Evolutionary conservation across 2,113 vertebrate genomes (phyloP), one percentile per base, ranked within the genome.

Genomic region (Sula dactylatra): DNA sequence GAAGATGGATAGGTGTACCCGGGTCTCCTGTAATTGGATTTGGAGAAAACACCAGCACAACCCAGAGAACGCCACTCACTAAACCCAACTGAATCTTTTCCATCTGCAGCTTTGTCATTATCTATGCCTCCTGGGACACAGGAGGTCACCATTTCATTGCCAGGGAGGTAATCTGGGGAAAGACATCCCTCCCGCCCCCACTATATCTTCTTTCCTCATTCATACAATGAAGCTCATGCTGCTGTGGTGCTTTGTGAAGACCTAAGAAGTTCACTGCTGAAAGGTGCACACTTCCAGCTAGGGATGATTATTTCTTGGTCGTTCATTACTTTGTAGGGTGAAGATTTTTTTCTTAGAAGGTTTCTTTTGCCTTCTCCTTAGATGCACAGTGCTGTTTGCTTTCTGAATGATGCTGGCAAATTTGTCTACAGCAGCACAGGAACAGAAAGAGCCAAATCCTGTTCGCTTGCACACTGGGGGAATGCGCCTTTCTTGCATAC

Each of bases 161-260:
- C 44, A 55, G n/a, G 11, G 47, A 85, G 42, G 62, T 29, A 27
- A 76, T 76, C 0, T 88, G 40, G 70, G 69, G 16, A 9, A 58
- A 61, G 36, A 38, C 4, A 26, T 29, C 8, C 7, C 27, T 31
- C 7, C 19, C 1, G 11, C 5, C 18, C 1, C 16, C 1, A 10
- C 26, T 56, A 1, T 7, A 27, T 18, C 29, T 70, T 81, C 49
- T 10, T 59, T 49, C n/a, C 10, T 71, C 16, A 24, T 59, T 64
- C 10, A 0, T 16, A 34, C 47, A 55, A 15, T 0, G 1, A 50
- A 58, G 45, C 34, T 84, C 0, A 0, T 11, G 42, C 22, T 81
- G 9, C 36, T 62, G 52, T 5, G 13, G 14, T 52, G n/a, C 26
- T 52, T 42, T 54, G 36, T 31, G 64, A 26, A 66, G 34, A 20